phyloP scores from a whole-genome alignment of 2,113 vertebrate species.

The Peucedramus taeniatus region DNA sequence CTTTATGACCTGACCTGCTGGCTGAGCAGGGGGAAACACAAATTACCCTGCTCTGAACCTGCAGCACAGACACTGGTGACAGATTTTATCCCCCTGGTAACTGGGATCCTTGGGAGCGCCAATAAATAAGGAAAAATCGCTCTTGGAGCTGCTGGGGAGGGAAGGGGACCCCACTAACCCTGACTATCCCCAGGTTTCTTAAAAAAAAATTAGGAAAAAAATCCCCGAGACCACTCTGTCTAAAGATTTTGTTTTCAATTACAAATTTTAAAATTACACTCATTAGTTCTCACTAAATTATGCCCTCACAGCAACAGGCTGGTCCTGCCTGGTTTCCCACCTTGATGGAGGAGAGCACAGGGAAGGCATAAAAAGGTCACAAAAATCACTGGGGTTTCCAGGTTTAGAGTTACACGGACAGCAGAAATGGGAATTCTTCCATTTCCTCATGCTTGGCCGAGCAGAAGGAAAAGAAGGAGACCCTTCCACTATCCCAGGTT shows the following conservation, averaged over 20 bases:
- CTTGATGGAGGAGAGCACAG: not conserved
- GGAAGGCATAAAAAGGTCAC: not conserved
- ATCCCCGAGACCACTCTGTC: not conserved
- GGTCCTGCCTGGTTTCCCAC: not conserved
- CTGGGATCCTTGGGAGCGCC: not conserved
- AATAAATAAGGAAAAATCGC: not conserved
- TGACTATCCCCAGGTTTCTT: not conserved
- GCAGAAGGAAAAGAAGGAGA: not conserved
- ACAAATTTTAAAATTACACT: not conserved
- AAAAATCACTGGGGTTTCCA: not conserved
- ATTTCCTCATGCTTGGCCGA: fast-evolving
- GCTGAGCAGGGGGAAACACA: not conserved
- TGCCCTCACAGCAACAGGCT: not conserved
- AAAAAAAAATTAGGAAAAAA: not conserved
- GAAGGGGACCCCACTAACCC: not conserved
- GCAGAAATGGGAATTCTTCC: not conserved
- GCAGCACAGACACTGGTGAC: not conserved
- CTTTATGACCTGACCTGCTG: not conserved
- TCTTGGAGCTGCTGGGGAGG: not conserved
- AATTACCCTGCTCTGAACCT: not conserved
- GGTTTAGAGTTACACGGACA: not conserved
- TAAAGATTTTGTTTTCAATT: not conserved
- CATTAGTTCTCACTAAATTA: not conserved
- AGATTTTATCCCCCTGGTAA: not conserved
- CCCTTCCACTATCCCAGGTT: not conserved